A percentile compares a stretch with the other conserved stretches of the same genome.
These are phyloP conservation scores for Drosophila nebulosa DNA, from an alignment of 1,140 invertebrate genomes.

Conservation along the genomic window DNA sequence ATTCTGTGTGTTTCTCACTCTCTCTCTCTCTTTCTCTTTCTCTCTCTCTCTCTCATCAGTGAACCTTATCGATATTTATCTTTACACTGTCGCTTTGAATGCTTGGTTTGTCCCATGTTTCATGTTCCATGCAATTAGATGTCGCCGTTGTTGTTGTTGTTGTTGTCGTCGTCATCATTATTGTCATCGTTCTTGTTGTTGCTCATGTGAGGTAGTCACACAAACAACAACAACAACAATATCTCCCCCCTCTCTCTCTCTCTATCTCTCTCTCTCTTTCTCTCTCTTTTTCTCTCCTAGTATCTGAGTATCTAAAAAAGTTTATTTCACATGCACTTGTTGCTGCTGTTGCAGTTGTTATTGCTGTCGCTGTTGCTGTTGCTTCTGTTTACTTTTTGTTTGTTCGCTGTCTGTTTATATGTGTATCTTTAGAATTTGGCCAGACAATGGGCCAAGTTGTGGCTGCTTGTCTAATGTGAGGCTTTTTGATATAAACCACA, in stretches of 20 bases:
- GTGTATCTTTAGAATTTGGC: slow-evolving; percentile 59
- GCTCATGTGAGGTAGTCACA: neutral
- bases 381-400: slow-evolving; percentile 11
- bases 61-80: neutral
- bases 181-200: neutral
- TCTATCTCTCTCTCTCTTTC: too few relatives aligned
- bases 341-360: slow-evolving; percentile 17
- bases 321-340: slow-evolving; percentile 69
- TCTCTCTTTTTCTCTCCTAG: neutral
- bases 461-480: slow-evolving; percentile 21
- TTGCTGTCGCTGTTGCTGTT: slow-evolving; percentile 9
- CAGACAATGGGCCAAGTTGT: slow-evolving; percentile 55
- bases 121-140: neutral
- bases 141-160: neutral
- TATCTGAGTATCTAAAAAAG: slow-evolving; percentile 12
- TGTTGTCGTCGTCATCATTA: neutral
- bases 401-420: slow-evolving; percentile 26
- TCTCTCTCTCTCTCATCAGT: neutral
- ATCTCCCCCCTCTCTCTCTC: too few relatives aligned
- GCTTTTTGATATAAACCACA: slow-evolving; percentile 63
- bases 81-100: neutral
- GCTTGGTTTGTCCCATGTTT: neutral
- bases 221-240: too few relatives aligned
- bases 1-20: neutral
- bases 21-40: neutral